Evolutionary conservation across 2,888 invertebrate species (phyloP).

Genomic region (Bimastos eiseni): DNA sequence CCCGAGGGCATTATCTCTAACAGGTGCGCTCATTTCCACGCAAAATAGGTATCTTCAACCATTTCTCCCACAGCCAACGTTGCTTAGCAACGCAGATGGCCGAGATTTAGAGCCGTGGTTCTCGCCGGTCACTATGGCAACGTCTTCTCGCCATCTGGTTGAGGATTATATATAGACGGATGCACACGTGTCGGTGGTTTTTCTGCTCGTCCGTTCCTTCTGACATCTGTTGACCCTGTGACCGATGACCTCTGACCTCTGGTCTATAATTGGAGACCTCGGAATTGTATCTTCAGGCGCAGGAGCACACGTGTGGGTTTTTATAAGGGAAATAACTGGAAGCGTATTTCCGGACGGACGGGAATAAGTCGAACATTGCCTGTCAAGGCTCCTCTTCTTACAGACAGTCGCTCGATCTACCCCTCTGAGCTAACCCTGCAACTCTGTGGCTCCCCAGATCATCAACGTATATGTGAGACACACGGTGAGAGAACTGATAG

Average conservation of each 20-base stretch:
- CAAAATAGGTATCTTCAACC: not conserved
- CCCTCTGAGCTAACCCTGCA: not conserved
- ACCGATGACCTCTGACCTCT: not conserved
- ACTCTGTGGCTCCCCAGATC: not conserved
- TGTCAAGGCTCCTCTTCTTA: not conserved
- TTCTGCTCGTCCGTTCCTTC: not conserved
- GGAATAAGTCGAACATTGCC: not conserved
- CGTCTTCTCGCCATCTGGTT: not conserved
- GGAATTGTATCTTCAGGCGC: not conserved
- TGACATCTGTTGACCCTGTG: not conserved
- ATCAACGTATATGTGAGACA: not conserved
- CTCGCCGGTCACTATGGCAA: not conserved
- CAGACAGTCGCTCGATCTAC: not conserved
- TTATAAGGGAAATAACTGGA: not conserved
- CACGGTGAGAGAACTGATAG: too few species aligned
- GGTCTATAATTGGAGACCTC: not conserved
- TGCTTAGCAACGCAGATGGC: not conserved
- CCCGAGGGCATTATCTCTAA: not conserved
- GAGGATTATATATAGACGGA: slow-evolving; percentile 13
- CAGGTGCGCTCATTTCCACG: not conserved
- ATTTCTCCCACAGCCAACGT: not conserved
- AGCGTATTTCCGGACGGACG: not conserved
- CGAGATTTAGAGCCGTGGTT: not conserved
- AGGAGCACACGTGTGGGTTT: not conserved
- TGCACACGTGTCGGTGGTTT: not conserved